phyloP scores from a whole-genome alignment of 1,140 invertebrate species.

The Drosophila setifemur region DNA sequence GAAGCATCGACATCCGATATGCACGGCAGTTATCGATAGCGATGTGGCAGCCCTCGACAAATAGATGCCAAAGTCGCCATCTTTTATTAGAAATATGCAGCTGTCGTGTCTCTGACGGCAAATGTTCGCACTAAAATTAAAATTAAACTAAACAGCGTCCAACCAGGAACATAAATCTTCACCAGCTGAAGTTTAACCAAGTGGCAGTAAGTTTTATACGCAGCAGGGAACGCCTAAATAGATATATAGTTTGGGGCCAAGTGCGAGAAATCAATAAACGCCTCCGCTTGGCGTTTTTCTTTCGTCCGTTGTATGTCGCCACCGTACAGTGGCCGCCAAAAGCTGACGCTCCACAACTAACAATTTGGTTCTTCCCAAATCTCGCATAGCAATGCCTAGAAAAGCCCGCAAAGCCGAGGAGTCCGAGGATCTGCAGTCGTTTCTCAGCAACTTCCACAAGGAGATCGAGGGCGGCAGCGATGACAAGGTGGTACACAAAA shows the following conservation, averaged over 20 bases:
- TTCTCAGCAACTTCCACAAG: conserved; percentile 92
- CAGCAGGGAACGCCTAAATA: neutral
- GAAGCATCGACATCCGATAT: too few relatives aligned
- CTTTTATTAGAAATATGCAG: conserved; percentile 65
- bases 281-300: conserved; percentile 48
- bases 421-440: conserved; percentile 85
- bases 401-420: conserved; percentile 23
- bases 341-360: conserved; percentile 7
- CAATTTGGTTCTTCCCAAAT: conserved; percentile 3
- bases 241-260: neutral
- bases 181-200: neutral
- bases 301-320: conserved; percentile 68
- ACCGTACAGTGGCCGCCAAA: conserved; percentile 19
- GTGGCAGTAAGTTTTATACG: neutral
- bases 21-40: conserved; percentile 2
- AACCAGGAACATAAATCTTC: neutral
- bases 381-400: conserved; percentile 40
- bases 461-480: conserved; percentile 86
- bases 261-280: conserved; percentile 62
- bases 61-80: conserved; percentile 59
- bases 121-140: conserved; percentile 49
- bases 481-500: conserved; percentile 37
- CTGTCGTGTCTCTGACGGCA: conserved; percentile 60
- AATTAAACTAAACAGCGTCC: conserved; percentile 4
- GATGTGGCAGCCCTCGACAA: neutral